Conservation (phyloP, 2,113 vertebrate species). For the Turnix velox region DNA sequence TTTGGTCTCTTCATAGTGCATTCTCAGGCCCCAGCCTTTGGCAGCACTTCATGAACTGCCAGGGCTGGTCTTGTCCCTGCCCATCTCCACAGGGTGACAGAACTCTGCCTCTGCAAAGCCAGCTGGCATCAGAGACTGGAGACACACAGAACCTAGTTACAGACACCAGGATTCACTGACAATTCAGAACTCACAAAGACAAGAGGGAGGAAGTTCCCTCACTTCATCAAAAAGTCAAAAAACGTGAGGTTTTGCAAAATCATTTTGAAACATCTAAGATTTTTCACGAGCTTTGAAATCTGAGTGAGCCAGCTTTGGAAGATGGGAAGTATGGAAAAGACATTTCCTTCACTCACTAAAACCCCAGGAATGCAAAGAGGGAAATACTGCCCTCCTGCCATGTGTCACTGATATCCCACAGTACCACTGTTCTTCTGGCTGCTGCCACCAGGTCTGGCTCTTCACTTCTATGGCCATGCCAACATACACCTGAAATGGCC, state of each 20-base stretch:
- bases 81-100: fast-evolving
- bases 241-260: neutral
- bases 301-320: neutral
- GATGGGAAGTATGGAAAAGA: neutral
- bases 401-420: neutral
- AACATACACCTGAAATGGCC: neutral
- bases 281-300: neutral
- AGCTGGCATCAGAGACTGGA: neutral
- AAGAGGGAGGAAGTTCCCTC: neutral
- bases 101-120: neutral
- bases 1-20: neutral
- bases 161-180: neutral
- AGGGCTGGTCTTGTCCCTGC: neutral
- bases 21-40: neutral
- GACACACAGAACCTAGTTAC: neutral
- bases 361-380: neutral
- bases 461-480: neutral
- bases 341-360: neutral
- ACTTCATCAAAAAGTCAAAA: neutral
- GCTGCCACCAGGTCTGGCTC: neutral
- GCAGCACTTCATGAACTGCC: neutral
- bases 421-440: neutral
- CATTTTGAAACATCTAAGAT: neutral
- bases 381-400: neutral
- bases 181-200: neutral